Evolutionary conservation across 2,797 vertebrate genomes (phyloP).

Genomic region (Botia almorhae): DNA sequence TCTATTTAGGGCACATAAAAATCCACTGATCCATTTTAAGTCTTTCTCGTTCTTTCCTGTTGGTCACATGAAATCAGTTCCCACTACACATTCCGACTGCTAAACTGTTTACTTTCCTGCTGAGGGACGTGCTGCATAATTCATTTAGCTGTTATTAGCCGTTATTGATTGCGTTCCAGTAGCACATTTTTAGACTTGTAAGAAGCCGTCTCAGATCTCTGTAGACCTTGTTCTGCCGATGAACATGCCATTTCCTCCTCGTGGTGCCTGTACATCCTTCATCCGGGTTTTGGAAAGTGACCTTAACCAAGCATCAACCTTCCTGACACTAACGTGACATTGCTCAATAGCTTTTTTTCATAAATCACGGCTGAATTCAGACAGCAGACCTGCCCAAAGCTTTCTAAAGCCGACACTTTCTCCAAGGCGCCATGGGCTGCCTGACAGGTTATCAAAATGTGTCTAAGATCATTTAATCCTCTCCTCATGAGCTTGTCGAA

Average conservation of each 20-base stretch:
- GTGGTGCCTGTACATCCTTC: constrained; percentile 31
- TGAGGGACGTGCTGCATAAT: constrained; percentile 44
- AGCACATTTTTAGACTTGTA: constrained; percentile 22
- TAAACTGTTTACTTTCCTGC: constrained; percentile 43
- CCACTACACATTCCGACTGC: constrained; percentile 20
- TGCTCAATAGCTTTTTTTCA: constrained; percentile 45
- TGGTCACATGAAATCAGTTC: constrained; percentile 26
- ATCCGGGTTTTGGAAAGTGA: constrained; percentile 60
- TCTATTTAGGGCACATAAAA: constrained; percentile 53
- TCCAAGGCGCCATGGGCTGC: constrained; percentile 42
- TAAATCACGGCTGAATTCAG: constrained; percentile 36
- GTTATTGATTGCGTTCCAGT: constrained; percentile 42
- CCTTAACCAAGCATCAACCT: constrained; percentile 55
- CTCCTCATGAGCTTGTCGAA: constrained; percentile 54
- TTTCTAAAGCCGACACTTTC: constrained; percentile 53
- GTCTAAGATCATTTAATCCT: constrained; percentile 57
- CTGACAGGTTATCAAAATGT: constrained; percentile 66
- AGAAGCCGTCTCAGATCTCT: background rate
- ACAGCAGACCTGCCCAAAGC: constrained; percentile 51
- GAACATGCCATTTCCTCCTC: constrained; percentile 48
- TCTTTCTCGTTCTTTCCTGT: constrained; percentile 33
- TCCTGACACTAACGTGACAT: constrained; percentile 57
- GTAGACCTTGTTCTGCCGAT: constrained; percentile 32
- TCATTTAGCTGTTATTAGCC: constrained; percentile 39
- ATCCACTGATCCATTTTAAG: constrained; percentile 51